These are phyloP conservation scores for Pipa parva DNA, from an alignment of 2,113 vertebrate genomes.

Conservation along the genomic window DNA sequence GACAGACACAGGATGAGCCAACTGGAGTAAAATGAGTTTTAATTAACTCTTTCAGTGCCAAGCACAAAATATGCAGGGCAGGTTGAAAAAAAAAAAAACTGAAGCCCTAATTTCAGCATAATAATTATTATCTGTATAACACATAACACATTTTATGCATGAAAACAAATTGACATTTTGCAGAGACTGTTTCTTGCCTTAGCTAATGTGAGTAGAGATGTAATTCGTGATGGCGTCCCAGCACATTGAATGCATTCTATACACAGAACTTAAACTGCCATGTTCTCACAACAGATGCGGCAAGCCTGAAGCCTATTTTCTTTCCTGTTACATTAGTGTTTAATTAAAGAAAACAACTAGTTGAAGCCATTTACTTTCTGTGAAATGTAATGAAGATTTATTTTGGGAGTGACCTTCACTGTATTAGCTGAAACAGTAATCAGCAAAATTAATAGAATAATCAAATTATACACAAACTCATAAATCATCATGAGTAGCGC, in stretches of 20 bases:
- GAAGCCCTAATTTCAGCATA: too few species aligned
- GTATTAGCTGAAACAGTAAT: slow-evolving; percentile 79
- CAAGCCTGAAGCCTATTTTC: slow-evolving; percentile 58
- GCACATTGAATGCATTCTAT: slow-evolving; percentile 45
- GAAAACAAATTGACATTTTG: background rate
- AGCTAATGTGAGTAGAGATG: background rate
- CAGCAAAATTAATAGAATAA: slow-evolving; percentile 88
- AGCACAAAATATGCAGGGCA: too few species aligned
- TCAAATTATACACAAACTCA: slow-evolving; percentile 86
- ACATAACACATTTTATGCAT: too few species aligned
- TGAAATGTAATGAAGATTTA: slow-evolving; percentile 80
- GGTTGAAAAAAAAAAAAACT: too few species aligned
- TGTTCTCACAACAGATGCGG: slow-evolving; percentile 49
- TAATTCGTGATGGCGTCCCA: slow-evolving; percentile 40
- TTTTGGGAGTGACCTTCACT: slow-evolving; percentile 82
- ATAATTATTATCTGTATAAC: background rate
- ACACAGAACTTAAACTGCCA: slow-evolving; percentile 36
- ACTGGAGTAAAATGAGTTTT: too few species aligned
- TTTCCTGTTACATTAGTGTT: slow-evolving; percentile 77
- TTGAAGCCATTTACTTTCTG: slow-evolving; percentile 74
- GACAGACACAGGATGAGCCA: too few species aligned
- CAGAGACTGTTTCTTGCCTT: background rate
- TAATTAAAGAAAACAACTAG: slow-evolving; percentile 84
- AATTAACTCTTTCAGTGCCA: too few species aligned
- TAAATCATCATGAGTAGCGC: slow-evolving; percentile 71